Conservation (phyloP, 2,113 vertebrate species). For the Electrona antarctica region DNA sequence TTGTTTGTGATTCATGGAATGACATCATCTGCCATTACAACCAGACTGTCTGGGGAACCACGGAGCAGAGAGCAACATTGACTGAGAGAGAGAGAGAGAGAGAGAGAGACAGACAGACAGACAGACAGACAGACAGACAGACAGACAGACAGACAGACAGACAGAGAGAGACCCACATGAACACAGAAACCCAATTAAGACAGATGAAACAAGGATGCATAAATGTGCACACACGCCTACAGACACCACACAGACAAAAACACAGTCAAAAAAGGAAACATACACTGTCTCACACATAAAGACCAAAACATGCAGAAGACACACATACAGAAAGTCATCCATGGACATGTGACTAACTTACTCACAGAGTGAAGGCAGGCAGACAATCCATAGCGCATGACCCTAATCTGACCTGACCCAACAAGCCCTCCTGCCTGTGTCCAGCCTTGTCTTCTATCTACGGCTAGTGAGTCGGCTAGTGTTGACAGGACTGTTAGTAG, state of each 20-base stretch:
- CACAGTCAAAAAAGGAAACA: not conserved
- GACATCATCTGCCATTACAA: constrained; percentile 80
- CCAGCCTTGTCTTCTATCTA: constrained; percentile 28
- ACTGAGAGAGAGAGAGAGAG: constrained; percentile 15
- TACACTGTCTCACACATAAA: not conserved
- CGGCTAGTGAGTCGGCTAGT: constrained; percentile 1
- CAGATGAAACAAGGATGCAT: too few species aligned
- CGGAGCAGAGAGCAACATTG: constrained; percentile 60
- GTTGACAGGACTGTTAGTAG: constrained; percentile 29
- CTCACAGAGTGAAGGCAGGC: constrained; percentile 8
- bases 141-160: not conserved
- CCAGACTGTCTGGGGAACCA: constrained; percentile 74
- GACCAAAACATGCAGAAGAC: not conserved
- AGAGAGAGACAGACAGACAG: not conserved
- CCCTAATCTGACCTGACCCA: constrained; percentile 41
- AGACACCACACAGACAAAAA: too few species aligned
- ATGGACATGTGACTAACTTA: not conserved
- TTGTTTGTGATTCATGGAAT: constrained; percentile 75
- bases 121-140: constrained; percentile 3
- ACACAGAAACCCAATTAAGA: not conserved
- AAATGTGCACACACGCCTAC: too few species aligned
- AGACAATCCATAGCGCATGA: constrained; percentile 21
- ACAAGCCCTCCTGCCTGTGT: constrained; percentile 35
- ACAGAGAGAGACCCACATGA: not conserved
- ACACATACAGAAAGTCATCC: not conserved